Percentiles rank a stretch among this genome's conserved stretches.
These are phyloP conservation scores for Gymnobelideus leadbeateri DNA, from an alignment of 2,113 vertebrate genomes.

Conservation along the genomic window DNA sequence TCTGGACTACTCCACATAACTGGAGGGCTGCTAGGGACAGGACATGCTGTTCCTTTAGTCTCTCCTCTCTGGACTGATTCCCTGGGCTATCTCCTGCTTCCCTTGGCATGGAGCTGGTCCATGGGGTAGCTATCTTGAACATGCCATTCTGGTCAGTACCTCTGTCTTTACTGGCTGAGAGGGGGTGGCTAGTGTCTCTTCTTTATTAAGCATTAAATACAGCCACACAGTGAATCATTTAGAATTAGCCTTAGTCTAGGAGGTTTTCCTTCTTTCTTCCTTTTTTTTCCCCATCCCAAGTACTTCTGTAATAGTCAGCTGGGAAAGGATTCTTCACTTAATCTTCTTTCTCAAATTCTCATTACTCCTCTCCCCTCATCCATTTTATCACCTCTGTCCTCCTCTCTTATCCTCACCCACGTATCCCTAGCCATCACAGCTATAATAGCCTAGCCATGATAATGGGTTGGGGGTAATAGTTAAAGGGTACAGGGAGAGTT, in stretches of 20 bases:
- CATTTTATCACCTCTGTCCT: background rate
- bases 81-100: background rate
- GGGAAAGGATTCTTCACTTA: background rate
- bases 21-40: constrained; percentile 33
- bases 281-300: background rate
- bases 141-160: background rate
- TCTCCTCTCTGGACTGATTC: background rate
- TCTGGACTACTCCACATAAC: background rate
- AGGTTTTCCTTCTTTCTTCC: background rate
- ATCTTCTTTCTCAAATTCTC: background rate
- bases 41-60: constrained; percentile 26
- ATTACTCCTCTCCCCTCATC: background rate
- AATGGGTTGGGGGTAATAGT: background rate
- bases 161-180: background rate
- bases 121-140: constrained; percentile 6
- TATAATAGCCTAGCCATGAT: background rate
- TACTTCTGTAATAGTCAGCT: background rate
- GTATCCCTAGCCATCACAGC: background rate
- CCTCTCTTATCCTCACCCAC: background rate
- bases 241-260: background rate
- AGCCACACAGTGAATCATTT: background rate
- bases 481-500: background rate
- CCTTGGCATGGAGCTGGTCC: constrained; percentile 5
- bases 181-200: background rate
- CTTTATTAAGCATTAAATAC: background rate